Base-by-base conservation (phyloP, 2,797 vertebrate species). In the Limnodromus scolopaceus region DNA sequence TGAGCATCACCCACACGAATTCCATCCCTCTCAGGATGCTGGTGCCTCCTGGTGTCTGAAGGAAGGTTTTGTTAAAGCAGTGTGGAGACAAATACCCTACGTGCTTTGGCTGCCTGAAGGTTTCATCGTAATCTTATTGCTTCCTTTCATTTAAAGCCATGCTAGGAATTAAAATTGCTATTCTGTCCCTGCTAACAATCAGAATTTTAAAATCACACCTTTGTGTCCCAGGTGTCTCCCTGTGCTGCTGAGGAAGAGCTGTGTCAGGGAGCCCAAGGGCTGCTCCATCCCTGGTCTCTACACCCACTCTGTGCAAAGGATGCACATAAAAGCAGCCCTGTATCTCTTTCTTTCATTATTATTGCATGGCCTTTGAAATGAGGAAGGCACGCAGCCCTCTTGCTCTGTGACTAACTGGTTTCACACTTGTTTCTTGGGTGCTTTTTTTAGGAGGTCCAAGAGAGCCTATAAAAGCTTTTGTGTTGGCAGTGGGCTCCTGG, bases 21-120 rank as follows among this genome's bases (percentile, higher is more conserved):
- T 82, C 70, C 63, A 84, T 91, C 77, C 90, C 86, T 83, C 20
- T 89, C 70, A 89, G 93, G 78, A 48, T 95, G 81, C 48, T 97
- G 91, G 89, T 97, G 96, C 96, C 96, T 97, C 96, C 96, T 96
- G 96, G 96, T 91, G 96, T 97, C 84, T 89, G 93, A 88, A 94
- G 81, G 63, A 92, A 82, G 74, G 36, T 90, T 94, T 38, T 95
- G 53, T 82, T 66, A 60, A 54, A 76, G 54, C 70, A 30, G 0
- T 2, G 58, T 51, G 57, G 65, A 90, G 46, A 19, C 17, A 12
- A 51, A 55, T 13, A 27, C 27, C 11, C 46, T 55, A 3, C 6
- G 3, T 30, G 23, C 48, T 70, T 69, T 41, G 38, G 39, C 39
- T 84, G 7, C 16, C 11, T 41, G 43, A 66, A 12, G 25, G 41